These are phyloP conservation scores for Tubiluchus corallicola DNA, from an alignment of 2,888 invertebrate species.

Conservation along the genomic window DNA sequence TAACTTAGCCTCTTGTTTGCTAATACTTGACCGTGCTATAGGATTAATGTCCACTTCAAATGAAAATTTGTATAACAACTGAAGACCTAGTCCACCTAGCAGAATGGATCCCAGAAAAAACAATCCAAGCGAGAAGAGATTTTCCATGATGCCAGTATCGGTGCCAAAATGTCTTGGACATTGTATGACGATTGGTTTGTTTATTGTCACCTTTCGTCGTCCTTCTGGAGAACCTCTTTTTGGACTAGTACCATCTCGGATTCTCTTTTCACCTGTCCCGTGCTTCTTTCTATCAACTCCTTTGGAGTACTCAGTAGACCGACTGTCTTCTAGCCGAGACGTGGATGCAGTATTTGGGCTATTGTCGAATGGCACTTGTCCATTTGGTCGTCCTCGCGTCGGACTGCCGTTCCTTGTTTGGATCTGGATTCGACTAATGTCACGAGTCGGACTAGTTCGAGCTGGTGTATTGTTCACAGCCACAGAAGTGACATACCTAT, in stretches of 20 bases:
- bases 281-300: too few species aligned
- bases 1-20: not conserved
- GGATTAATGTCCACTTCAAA: not conserved
- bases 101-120: not conserved
- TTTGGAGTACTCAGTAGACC: not conserved
- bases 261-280: too few species aligned
- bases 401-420: not conserved
- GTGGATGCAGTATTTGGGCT: not conserved
- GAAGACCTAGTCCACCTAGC: not conserved
- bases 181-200: slow-evolving; percentile 3
- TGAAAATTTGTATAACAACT: not conserved
- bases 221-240: not conserved
- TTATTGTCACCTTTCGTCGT: not conserved
- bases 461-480: not conserved
- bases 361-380: not conserved
- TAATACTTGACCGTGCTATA: not conserved
- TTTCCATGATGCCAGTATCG: not conserved
- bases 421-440: too few species aligned
- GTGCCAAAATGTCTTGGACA: not conserved
- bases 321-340: not conserved
- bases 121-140: not conserved
- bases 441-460: not conserved
- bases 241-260: not conserved
- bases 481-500: not conserved
- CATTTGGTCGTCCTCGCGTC: not conserved